phyloP scores from a whole-genome alignment of 2,113 vertebrate genomes.

The Meriones unguiculatus region DNA sequence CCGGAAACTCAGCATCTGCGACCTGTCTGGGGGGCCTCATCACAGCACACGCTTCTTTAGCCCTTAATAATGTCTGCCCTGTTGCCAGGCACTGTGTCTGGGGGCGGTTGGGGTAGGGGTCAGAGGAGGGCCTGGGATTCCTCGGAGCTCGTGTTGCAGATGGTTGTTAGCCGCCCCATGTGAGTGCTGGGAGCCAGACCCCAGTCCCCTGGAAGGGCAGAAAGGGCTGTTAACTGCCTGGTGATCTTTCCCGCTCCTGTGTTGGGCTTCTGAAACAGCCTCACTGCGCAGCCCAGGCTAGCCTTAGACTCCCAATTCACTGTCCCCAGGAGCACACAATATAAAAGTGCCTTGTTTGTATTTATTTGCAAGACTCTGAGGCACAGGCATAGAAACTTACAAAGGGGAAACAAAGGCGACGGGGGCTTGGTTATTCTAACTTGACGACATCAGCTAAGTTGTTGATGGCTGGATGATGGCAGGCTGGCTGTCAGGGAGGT shows the following conservation, averaged over 20 bases:
- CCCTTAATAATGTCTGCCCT: background rate
- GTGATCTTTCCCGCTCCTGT: background rate
- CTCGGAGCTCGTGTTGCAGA: background rate
- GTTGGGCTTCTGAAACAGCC: background rate
- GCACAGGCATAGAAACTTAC: background rate
- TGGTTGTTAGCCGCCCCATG: background rate
- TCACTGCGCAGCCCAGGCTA: background rate
- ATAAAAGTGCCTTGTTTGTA: background rate
- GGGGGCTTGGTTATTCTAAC: background rate
- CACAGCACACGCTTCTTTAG: background rate
- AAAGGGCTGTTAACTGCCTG: background rate
- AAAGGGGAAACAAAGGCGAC: background rate
- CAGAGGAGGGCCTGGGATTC: background rate
- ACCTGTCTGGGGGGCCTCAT: background rate
- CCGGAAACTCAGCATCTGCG: background rate
- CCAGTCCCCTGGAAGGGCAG: background rate
- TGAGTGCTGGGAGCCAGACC: background rate
- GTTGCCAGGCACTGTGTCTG: background rate
- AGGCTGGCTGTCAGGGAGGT: background rate
- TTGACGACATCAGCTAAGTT: background rate
- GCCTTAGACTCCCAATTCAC: background rate
- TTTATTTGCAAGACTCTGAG: background rate
- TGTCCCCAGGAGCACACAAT: background rate
- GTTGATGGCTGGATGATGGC: background rate
- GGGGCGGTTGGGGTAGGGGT: too few species aligned